Conservation (phyloP, 1,140 invertebrate genomes). For the Drosophila eugracilis region DNA sequence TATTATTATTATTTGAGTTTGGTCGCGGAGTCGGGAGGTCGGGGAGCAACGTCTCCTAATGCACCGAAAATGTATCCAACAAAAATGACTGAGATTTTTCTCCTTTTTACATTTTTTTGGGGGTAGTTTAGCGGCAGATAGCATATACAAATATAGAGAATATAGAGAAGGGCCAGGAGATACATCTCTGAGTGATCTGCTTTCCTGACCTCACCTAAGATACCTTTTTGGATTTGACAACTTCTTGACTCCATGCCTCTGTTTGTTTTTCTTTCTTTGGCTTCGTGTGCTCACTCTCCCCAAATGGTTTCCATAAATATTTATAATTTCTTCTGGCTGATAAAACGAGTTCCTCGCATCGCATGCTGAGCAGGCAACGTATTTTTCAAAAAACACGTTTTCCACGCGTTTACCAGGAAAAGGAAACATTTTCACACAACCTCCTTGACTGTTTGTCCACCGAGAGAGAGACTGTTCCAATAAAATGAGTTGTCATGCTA, state of each 20-base stretch:
- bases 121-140: slow-evolving; percentile 66
- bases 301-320: slow-evolving; percentile 74
- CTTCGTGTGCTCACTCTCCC: slow-evolving; percentile 21
- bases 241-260: slow-evolving; percentile 52
- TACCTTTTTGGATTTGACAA: slow-evolving; percentile 55
- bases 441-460: slow-evolving; percentile 45
- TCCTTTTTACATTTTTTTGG: slow-evolving; percentile 29
- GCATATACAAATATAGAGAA: slow-evolving; percentile 39
- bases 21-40: slow-evolving; percentile 18
- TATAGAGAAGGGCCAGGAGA: too few relatives aligned
- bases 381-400: slow-evolving; percentile 51
- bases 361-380: slow-evolving; percentile 23
- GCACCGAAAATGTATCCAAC: slow-evolving; percentile 59
- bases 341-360: slow-evolving; percentile 67
- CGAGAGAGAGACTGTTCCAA: slow-evolving; percentile 49
- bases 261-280: slow-evolving; percentile 55
- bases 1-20: slow-evolving; percentile 66
- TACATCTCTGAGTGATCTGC: slow-evolving; percentile 31
- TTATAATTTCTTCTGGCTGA: slow-evolving; percentile 65
- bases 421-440: slow-evolving; percentile 63
- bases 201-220: slow-evolving; percentile 62
- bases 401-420: slow-evolving; percentile 79
- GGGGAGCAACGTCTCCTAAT: slow-evolving; percentile 3
- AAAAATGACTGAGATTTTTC: slow-evolving; percentile 32
- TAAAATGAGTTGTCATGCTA: slow-evolving; percentile 73